phyloP scores from a whole-genome alignment of 2,888 invertebrate species.

The Pedicia rivosa region DNA sequence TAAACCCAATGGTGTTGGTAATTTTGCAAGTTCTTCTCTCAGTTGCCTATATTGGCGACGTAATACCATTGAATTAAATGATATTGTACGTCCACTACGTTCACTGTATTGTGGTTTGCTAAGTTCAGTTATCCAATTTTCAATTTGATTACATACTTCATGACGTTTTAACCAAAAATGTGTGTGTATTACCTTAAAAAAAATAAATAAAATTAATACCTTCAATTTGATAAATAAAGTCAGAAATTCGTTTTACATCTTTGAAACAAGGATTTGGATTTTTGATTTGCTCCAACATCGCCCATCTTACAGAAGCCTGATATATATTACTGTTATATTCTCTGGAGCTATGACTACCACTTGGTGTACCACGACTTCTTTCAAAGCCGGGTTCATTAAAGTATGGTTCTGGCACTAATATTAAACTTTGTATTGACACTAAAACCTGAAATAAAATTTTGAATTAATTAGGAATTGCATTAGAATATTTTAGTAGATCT shows the following conservation, averaged over 20 bases:
- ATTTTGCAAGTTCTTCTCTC: slow-evolving; percentile 70
- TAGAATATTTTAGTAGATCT: slow-evolving; percentile 1
- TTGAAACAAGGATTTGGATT: slow-evolving; percentile 85
- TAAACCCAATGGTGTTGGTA: slow-evolving; percentile 61
- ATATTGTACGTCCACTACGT: slow-evolving; percentile 60
- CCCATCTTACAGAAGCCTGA: slow-evolving; percentile 90
- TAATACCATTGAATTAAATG: slow-evolving; percentile 56
- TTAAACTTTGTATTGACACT: slow-evolving; percentile 84
- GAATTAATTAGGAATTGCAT: slow-evolving; percentile 1
- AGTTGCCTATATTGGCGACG: slow-evolving; percentile 70
- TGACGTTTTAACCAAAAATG: slow-evolving; percentile 91
- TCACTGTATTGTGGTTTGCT: slow-evolving; percentile 60
- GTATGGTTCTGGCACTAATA: slow-evolving; percentile 84
- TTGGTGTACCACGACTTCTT: slow-evolving; percentile 72
- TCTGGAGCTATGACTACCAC: slow-evolving; percentile 75
- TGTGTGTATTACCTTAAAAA: slow-evolving; percentile 61
- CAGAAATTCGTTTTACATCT: slow-evolving; percentile 41
- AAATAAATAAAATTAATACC: slow-evolving; percentile 8
- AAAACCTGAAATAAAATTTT: slow-evolving; percentile 42
- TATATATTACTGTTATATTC: slow-evolving; percentile 94
- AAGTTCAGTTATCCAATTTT: slow-evolving; percentile 79
- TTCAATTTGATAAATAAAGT: neutral
- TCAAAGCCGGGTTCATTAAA: slow-evolving; percentile 94
- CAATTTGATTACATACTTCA: slow-evolving; percentile 77
- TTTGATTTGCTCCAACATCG: slow-evolving; percentile 84